Conservation (phyloP, 2,113 vertebrate species). For the Tauraco erythrolophus region DNA sequence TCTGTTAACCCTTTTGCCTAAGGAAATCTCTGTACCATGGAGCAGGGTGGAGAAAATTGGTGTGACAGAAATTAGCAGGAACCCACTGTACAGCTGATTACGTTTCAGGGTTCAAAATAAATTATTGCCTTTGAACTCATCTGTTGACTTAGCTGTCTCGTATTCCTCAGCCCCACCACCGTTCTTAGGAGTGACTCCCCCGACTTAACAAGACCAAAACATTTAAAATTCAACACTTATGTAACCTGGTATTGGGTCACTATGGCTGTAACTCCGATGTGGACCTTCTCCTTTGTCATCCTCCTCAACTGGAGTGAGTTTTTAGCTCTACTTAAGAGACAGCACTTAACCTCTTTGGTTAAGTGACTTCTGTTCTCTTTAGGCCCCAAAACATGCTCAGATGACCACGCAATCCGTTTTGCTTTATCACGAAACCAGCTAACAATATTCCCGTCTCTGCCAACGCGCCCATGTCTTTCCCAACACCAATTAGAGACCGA, state of each 20-base stretch:
- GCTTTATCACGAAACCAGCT: background rate
- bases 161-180: background rate
- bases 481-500: background rate
- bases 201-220: background rate
- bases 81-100: background rate
- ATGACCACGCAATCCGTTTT: background rate
- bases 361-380: background rate
- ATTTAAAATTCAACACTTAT: background rate
- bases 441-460: background rate
- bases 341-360: background rate
- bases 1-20: slow-evolving; percentile 9
- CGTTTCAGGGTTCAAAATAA: slow-evolving; percentile 9
- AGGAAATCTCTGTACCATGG: background rate
- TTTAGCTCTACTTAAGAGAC: background rate
- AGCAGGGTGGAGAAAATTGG: background rate
- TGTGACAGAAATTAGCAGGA: background rate
- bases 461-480: background rate
- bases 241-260: background rate
- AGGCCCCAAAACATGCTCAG: background rate
- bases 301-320: background rate
- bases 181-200: background rate
- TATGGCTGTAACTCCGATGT: background rate
- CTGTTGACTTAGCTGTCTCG: background rate
- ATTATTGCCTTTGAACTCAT: background rate
- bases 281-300: background rate